Evolutionary conservation across 2,888 invertebrate species (phyloP).

Genomic region (Acrobeloides nanus): DNA sequence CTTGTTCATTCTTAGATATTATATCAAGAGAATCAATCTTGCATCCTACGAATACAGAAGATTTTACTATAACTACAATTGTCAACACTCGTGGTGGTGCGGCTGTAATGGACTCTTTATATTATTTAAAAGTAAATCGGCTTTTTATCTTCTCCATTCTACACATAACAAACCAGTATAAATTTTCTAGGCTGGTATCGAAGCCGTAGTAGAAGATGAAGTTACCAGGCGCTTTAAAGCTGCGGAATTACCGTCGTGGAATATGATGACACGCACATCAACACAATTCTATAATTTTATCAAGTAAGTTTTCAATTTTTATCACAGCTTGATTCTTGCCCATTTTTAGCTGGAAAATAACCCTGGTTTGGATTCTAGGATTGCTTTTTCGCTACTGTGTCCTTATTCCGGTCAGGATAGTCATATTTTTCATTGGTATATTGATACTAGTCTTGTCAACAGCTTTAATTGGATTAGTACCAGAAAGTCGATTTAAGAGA

Average conservation of each 20-base stretch:
- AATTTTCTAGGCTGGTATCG: constrained; percentile 67
- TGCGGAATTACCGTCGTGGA: constrained; percentile 76
- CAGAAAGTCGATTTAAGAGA: too few species aligned
- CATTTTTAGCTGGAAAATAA: constrained; percentile 63
- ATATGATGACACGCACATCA: constrained; percentile 85
- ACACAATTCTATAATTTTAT: constrained; percentile 83
- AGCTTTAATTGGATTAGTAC: constrained; percentile 65
- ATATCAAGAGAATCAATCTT: too few species aligned
- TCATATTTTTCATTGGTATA: constrained; percentile 54
- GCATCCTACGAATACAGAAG: too few species aligned
- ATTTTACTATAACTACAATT: too few species aligned
- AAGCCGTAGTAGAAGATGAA: constrained; percentile 93
- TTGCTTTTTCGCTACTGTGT: constrained; percentile 84
- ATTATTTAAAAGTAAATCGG: too few species aligned
- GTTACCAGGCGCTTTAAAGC: constrained; percentile 92
- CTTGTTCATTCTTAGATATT: too few species aligned
- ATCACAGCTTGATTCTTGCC: too few species aligned
- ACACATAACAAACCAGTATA: constrained; percentile 19
- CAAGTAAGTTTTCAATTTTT: constrained; percentile 53
- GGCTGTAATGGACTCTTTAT: too few species aligned
- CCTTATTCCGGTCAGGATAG: constrained; percentile 69
- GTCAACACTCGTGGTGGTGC: too few species aligned
- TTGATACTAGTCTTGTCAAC: constrained; percentile 66
- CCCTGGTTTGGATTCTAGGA: constrained; percentile 87
- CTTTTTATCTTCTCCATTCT: too few species aligned